Evolutionary conservation across 1,140 invertebrate genomes (phyloP).

Genomic region (Drosophila sucinea): DNA sequence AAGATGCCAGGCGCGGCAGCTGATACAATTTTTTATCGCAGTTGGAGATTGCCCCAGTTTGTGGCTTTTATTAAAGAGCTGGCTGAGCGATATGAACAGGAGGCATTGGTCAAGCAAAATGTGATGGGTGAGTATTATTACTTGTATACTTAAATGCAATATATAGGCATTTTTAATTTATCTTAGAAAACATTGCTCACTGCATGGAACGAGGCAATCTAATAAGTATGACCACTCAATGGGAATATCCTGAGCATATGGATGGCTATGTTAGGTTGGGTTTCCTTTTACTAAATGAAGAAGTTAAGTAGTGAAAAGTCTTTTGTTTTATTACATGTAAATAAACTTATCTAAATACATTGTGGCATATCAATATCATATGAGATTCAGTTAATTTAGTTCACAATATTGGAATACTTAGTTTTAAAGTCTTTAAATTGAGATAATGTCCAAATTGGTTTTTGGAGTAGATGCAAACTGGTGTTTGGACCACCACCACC

Average conservation of each 20-base stretch:
- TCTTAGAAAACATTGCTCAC: conserved; percentile 67
- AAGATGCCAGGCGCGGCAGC: conserved; percentile 43
- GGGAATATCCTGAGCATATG: conserved; percentile 72
- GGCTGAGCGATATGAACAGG: conserved; percentile 54
- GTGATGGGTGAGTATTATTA: conserved; percentile 53
- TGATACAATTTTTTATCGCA: conserved; percentile 57
- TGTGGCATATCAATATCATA: neutral
- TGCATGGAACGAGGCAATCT: conserved; percentile 52
- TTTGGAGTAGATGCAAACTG: conserved; percentile 17
- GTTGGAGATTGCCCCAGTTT: conserved; percentile 67
- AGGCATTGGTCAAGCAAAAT: conserved; percentile 50
- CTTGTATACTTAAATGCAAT: neutral
- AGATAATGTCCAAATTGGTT: conserved; percentile 41
- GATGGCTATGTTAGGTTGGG: conserved; percentile 58
- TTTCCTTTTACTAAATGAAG: conserved; percentile 64
- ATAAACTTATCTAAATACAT: conserved; percentile 6
- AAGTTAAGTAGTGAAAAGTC: conserved; percentile 36
- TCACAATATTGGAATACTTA: conserved; percentile 33
- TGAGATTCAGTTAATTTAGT: conserved; percentile 5
- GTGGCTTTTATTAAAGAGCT: conserved; percentile 60
- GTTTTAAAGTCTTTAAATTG: conserved; percentile 41
- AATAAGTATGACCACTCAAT: conserved; percentile 56
- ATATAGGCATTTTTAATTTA: too few species aligned
- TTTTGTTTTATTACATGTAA: neutral
- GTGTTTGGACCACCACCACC: conserved; percentile 67